phyloP scores from a whole-genome alignment of 2,797 vertebrate species.

The Bovichtus diacanthus region DNA sequence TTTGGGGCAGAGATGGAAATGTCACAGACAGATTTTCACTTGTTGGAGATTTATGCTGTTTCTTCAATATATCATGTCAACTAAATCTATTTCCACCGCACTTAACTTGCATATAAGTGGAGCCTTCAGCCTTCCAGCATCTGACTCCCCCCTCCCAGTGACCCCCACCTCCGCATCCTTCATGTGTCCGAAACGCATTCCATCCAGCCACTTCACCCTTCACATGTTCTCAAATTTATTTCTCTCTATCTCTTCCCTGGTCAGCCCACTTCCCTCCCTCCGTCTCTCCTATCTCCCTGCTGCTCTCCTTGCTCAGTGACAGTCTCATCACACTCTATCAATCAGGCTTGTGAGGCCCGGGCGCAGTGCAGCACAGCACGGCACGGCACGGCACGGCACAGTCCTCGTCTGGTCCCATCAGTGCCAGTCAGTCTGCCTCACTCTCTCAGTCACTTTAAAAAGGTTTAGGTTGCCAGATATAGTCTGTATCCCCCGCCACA shows the following conservation, averaged over 20 bases:
- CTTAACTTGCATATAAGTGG: slow-evolving; percentile 28
- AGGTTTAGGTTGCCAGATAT: slow-evolving; percentile 81
- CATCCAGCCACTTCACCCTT: slow-evolving; percentile 79
- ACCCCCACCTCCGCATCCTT: slow-evolving; percentile 46
- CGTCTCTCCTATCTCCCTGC: slow-evolving; percentile 70
- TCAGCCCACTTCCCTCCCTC: slow-evolving; percentile 69
- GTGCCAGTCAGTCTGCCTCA: slow-evolving; percentile 78
- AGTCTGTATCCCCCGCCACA: slow-evolving; percentile 51
- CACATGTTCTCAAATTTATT: slow-evolving; percentile 82
- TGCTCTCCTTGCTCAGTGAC: slow-evolving; percentile 79
- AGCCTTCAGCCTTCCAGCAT: slow-evolving; percentile 37
- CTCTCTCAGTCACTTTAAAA: slow-evolving; percentile 79
- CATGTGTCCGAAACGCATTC: slow-evolving; percentile 71
- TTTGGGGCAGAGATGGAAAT: neutral
- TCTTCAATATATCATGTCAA: slow-evolving; percentile 9
- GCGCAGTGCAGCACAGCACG: slow-evolving; percentile 62
- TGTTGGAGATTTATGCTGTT: neutral
- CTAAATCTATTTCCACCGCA: slow-evolving; percentile 33
- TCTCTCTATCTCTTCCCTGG: slow-evolving; percentile 75
- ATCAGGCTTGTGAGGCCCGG: slow-evolving; percentile 80
- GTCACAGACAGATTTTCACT: no score
- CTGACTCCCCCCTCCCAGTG: slow-evolving; percentile 39
- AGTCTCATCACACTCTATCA: slow-evolving; percentile 87
- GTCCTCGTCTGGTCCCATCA: slow-evolving; percentile 79
- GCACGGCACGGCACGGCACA: slow-evolving; percentile 66